Evolutionary conservation across 1,140 invertebrate species (phyloP).

Genomic region (Drosophila subobscura): DNA sequence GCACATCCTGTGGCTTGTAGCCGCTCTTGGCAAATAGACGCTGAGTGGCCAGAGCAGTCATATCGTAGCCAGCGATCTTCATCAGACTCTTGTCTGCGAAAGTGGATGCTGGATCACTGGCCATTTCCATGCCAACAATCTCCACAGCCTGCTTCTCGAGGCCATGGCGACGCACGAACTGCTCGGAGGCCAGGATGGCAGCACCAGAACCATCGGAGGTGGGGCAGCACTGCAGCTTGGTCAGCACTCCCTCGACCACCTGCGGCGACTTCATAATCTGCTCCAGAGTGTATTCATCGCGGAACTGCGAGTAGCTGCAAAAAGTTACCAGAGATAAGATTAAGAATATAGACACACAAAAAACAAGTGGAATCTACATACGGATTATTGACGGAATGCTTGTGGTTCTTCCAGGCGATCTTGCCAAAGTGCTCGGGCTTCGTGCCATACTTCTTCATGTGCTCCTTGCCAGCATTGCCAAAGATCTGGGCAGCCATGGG

Average conservation of each 20-base stretch:
- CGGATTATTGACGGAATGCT: conserved; percentile 98
- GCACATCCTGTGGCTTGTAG: conserved; percentile 90
- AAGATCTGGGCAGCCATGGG: conserved; percentile 97
- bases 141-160: conserved; percentile 95
- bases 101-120: conserved; percentile 93
- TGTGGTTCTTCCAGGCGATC: conserved; percentile 98
- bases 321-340: conserved; percentile 1
- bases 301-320: conserved; percentile 92
- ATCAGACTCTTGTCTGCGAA: conserved; percentile 91
- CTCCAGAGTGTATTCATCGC: conserved; percentile 94
- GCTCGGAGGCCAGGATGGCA: conserved; percentile 94
- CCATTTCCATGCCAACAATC: conserved; percentile 98
- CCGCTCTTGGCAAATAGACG: conserved; percentile 92
- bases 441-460: conserved; percentile 98
- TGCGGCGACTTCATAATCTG: conserved; percentile 93
- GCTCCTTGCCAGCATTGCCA: conserved; percentile 97
- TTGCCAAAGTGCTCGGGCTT: conserved; percentile 97
- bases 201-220: conserved; percentile 98
- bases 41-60: conserved; percentile 94
- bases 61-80: conserved; percentile 97
- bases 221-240: conserved; percentile 98
- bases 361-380: conserved; percentile 85
- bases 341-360: background rate
- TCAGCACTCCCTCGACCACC: conserved; percentile 95
- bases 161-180: conserved; percentile 93